Evolutionary conservation across 2,888 invertebrate genomes (phyloP), one percentile per base, ranked within the genome.

Genomic region (Philereme transversata): DNA sequence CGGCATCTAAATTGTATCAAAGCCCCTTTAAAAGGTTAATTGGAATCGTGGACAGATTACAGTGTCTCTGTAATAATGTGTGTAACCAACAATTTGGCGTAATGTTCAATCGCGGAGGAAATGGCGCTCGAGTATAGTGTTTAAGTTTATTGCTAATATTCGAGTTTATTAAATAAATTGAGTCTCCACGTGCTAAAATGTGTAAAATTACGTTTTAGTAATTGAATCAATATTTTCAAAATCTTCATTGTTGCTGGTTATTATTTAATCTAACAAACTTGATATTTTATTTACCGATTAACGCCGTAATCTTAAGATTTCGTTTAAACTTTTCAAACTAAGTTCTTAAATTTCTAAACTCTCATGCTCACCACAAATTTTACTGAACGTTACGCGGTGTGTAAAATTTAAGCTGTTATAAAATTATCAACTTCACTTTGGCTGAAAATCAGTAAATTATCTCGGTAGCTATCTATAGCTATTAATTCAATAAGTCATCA

Each of bases 1-100:
- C 75, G 77, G 78, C 81, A 84, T 88, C 87, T 87, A 90, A 90
- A 90, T 89, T 88, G 83, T 90, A 87, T 85, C 88, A 84, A 80
- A 83, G 79, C 67, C 64, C 60, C 67, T 70, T 70, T 67, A 72
- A 72, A 69, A 69, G 69, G 73, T 76, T 80, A 80, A 81, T 82
- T 75, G 76, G 67, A 69, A 69, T 68, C 75, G 74, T 75, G 79
- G 79, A 83, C 79, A 78, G 76, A 82, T 85, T 86, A 83, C 71
- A 74, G 80, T 86, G 84, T 87, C 84, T 70, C 73, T 77, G 74
- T 79, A 74, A 77, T 70, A 59, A 65, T 61, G 52, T 41, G 35
- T 56, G 34, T 56, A 64, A 62, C 67, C 64, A 64, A 67, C 62
- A 65, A 70, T 68, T 70, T 70, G 55, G 40, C 36, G 57, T 68